Conservation (phyloP, 2,113 vertebrate species). For the Sorex fumeus region DNA sequence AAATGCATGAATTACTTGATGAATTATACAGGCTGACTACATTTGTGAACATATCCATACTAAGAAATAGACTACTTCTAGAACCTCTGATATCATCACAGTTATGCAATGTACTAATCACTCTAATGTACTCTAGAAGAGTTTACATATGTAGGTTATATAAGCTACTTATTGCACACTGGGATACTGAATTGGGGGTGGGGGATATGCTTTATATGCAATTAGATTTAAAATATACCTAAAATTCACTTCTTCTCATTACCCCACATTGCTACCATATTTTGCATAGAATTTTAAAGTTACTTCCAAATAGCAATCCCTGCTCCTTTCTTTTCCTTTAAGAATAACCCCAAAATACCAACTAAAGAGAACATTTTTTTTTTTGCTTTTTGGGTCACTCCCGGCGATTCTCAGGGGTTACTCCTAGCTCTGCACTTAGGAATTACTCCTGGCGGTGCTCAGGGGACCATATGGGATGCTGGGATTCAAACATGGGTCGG, state of each 20-base stretch:
- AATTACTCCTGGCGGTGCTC: too few relatives aligned
- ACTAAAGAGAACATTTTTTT: background rate
- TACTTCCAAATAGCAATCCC: background rate
- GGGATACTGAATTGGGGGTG: background rate
- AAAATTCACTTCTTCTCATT: slow-evolving; percentile 9
- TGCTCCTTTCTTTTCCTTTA: background rate
- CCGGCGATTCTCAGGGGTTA: too few relatives aligned
- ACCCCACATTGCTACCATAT: background rate
- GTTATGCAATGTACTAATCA: background rate
- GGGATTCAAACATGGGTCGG: too few relatives aligned
- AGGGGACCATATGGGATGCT: too few relatives aligned
- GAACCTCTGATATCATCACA: background rate
- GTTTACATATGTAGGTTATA: background rate
- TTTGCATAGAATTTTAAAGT: slow-evolving; percentile 6
- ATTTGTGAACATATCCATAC: background rate
- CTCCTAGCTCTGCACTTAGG: too few relatives aligned
- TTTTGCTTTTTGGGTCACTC: too few relatives aligned
- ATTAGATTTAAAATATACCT: background rate
- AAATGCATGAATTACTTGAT: background rate
- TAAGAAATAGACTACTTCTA: slow-evolving; percentile 11
- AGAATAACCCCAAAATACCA: background rate
- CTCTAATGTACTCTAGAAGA: background rate
- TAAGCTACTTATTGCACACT: background rate
- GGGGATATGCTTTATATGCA: background rate
- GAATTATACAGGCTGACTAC: background rate